Evolutionary conservation across 2,888 invertebrate genomes (phyloP), one percentile per base, ranked within the genome.

Genomic region (Amiota communis): DNA sequence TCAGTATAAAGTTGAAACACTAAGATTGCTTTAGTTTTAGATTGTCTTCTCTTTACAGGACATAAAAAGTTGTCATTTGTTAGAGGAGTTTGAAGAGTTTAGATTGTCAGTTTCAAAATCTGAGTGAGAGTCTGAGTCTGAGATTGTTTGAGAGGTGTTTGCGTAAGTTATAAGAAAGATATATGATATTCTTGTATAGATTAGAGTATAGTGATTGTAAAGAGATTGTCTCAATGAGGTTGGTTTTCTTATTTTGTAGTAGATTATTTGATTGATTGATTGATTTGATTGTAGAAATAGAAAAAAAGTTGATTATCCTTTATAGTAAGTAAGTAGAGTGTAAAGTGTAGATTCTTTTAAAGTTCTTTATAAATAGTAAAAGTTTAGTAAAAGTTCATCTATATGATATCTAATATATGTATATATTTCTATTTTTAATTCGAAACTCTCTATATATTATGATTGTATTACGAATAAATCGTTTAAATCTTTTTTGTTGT

Each of bases 221-320:
- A 36, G 36, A 36, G 36, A 36, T 36, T 36, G 36, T 36, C 36
- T 36, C 36, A 36, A 36, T 36, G 36, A 36, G 36, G 36, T 36
- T 36, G 36, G 2, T 36, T 15, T 11, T 61, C 13, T 65, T 48
- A 48, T 67, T 67, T 48, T 23, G 12, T 61, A 12, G 12, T n/a
- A n/a, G n/a, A n/a, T n/a, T n/a, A n/a, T n/a, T n/a, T n/a, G n/a
- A 61, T 17, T 61, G 23, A 8, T 17, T 20, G 83, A 85, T 83
- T 85, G 83, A 84, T 84, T 76, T 79, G 78, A 82, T 8, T 59
- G 13, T 36, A 72, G 77, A 75, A 76, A 80, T 80, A 6, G 36
- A 36, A 2, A 36, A 36, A 36, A 36, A 36, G 36, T 76, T 75
- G 65, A 53, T 15, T 59, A 59, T n/a, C 17, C 57, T 69, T 73